A percentile compares a stretch with the other conserved stretches of the same genome.
Evolutionary conservation across 2,888 invertebrate species (phyloP).

Genomic region (Andrena bicolor): DNA sequence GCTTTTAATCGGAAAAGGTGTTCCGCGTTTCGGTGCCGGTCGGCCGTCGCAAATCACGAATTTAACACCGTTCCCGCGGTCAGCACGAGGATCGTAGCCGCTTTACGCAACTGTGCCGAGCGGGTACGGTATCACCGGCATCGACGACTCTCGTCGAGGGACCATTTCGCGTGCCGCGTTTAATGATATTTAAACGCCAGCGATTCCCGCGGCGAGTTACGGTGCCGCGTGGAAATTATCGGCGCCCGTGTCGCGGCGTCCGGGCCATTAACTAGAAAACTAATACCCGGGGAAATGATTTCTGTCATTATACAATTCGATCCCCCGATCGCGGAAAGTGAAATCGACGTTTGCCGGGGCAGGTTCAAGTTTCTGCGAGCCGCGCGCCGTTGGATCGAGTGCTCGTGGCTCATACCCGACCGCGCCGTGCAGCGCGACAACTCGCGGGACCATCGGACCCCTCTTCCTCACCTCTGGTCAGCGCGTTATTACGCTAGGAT

Average conservation of each 20-base stretch:
- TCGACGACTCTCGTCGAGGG: not conserved
- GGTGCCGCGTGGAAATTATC: not conserved
- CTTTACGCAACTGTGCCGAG: slow-evolving; percentile 2
- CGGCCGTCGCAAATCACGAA: not conserved
- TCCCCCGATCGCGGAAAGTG: slow-evolving; percentile 51
- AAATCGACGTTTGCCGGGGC: slow-evolving; percentile 44
- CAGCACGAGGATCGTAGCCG: not conserved
- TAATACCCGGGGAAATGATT: slow-evolving; percentile 23
- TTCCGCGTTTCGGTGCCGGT: not conserved
- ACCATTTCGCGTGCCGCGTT: not conserved
- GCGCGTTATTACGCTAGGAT: slow-evolving; percentile 26
- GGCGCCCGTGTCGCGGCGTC: not conserved
- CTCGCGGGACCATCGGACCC: slow-evolving; percentile 18
- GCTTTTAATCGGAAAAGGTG: slow-evolving; percentile 24
- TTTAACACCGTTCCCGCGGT: slow-evolving; percentile 6
- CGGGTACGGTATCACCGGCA: too few species aligned
- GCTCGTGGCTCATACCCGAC: not conserved
- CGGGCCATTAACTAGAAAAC: slow-evolving; percentile 17
- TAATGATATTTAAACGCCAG: slow-evolving; percentile 15
- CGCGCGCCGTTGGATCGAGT: not conserved
- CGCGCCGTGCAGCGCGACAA: slow-evolving; percentile 4
- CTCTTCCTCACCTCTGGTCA: slow-evolving; percentile 12
- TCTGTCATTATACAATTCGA: slow-evolving; percentile 41
- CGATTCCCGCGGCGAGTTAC: slow-evolving; percentile 6
- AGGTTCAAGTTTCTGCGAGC: slow-evolving; percentile 42